Evolutionary conservation across 2,113 vertebrate species (phyloP), one percentile per base, ranked within the genome.

Genomic region (Paradoxurus hermaphroditus): DNA sequence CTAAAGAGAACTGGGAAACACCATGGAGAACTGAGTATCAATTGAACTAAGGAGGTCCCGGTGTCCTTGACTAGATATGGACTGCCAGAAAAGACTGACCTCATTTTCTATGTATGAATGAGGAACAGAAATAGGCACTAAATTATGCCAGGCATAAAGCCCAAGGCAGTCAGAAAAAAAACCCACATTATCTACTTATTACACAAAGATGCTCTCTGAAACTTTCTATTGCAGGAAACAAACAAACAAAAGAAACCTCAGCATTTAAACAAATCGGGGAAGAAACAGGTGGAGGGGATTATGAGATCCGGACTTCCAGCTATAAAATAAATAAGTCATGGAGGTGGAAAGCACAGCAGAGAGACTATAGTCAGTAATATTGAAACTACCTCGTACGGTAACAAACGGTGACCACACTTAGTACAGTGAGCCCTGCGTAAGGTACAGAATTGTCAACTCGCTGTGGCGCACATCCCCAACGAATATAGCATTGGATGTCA

Each of bases 21-120:
- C 0, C 8, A 36, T 1, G 65, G 51, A 34, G 27, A 44, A n/a
- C 10, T 34, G 27, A 79, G 39, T 77, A 46, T 10, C 72, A 5
- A 12, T 13, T 36, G 49, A 25, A 51, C 83, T 10, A 31, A n/a
- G 18, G 56, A 83, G 73, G 83, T 93, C 90, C 72, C 53, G 1
- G n/a, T 72, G 86, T 85, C 91, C 96, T 95, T 97, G 90, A 96
- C 95, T 97, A 81, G 92, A 85, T 41, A 92, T 4, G 75, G 97
- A 46, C 93, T 87, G 91, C 70, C 51, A 94, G 77, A 29, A 81
- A 70, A 27, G 56, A 29, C 25, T 91, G 91, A 87, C 91, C 94
- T 97, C 96, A 95, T 92, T 93, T 97, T 85, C 96, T 92, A 65
- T 85, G 89, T 81, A 94, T 90, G 96, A 97, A 96, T 63, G 49